Conservation (phyloP, 2,797 vertebrate genomes). For the Kryptopterus vitreolus region DNA sequence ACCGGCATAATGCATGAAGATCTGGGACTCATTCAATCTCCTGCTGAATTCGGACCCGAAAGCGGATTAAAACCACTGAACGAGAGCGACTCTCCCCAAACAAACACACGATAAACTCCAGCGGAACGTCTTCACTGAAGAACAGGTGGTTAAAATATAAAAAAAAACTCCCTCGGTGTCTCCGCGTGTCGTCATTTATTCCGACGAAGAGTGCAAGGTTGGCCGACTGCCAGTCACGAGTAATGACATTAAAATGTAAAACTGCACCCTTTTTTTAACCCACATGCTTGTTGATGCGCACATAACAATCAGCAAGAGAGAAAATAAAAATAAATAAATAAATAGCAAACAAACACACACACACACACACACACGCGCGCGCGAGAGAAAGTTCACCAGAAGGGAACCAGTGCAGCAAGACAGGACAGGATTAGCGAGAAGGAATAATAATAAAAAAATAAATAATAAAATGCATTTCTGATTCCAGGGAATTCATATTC, state of each 20-base stretch:
- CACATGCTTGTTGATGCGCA: not conserved
- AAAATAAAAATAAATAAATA: not conserved
- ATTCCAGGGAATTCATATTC: not conserved
- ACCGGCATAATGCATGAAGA: no score
- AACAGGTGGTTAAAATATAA: no score
- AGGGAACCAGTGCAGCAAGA: conserved; percentile 6
- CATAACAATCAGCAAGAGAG: not conserved
- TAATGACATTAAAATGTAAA: not conserved
- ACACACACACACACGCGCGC: no score
- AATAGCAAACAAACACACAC: no score
- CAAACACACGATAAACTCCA: no score
- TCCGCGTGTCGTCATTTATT: no score
- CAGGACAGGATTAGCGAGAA: conserved; percentile 10
- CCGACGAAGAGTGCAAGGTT: conserved; percentile 20
- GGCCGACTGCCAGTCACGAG: not conserved
- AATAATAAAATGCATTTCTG: not conserved
- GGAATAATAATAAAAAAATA: not conserved
- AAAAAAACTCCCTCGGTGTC: no score
- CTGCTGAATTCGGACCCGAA: no score
- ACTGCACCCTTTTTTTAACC: not conserved
- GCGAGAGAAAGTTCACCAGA: not conserved
- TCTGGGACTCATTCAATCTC: no score
- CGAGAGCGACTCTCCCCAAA: no score
- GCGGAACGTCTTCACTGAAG: no score
- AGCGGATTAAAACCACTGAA: no score